phyloP scores from a whole-genome alignment of 2,113 vertebrate species.

The Leucoraja erinaceus region DNA sequence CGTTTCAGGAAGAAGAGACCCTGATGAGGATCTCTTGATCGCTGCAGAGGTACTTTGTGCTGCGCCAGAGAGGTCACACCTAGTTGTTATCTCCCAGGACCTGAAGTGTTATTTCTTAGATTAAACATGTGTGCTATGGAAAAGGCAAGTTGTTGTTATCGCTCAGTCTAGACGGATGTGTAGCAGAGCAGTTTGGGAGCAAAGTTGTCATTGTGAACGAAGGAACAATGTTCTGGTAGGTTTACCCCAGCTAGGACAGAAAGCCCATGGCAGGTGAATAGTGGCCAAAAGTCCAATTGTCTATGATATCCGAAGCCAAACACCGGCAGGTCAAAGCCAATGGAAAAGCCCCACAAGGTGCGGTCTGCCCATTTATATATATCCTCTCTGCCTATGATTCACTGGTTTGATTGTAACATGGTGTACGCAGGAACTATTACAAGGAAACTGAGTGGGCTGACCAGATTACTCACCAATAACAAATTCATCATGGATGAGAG shows the following conservation, averaged over 20 bases:
- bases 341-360: background rate
- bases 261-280: background rate
- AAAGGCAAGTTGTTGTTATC: background rate
- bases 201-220: background rate
- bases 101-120: too few relatives aligned
- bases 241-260: background rate
- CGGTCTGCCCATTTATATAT: background rate
- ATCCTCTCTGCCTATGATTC: background rate
- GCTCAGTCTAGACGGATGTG: background rate
- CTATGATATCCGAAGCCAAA: background rate
- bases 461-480: constrained; percentile 9
- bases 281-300: background rate
- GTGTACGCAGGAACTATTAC: background rate
- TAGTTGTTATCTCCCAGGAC: too few relatives aligned
- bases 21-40: too few relatives aligned
- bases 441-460: background rate
- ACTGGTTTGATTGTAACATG: background rate
- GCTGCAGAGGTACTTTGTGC: too few relatives aligned
- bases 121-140: background rate
- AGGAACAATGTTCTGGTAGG: background rate
- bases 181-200: background rate
- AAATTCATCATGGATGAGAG: background rate
- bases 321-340: too few relatives aligned
- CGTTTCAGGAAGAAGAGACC: too few relatives aligned
- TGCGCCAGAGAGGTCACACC: too few relatives aligned